Evolutionary conservation across 2,888 invertebrate genomes (phyloP).

Genomic region (Lithophane semibrunnea): DNA sequence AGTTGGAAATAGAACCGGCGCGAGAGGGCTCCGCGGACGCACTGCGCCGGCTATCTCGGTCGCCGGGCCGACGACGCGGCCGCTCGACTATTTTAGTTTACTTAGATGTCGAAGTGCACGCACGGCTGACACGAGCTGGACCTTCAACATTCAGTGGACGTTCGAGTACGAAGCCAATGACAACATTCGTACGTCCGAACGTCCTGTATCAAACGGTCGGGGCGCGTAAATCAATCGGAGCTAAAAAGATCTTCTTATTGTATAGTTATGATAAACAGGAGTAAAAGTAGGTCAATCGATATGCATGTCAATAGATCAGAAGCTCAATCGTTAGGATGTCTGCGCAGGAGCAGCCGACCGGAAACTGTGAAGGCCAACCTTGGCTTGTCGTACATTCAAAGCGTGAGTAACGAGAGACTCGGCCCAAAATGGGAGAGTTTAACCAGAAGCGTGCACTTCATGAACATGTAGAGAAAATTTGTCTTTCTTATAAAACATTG

Average conservation of each 20-base stretch:
- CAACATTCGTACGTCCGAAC: conserved; percentile 65
- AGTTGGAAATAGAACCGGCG: conserved; percentile 89
- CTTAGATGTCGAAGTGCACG: conserved; percentile 90
- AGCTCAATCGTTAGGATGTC: conserved; percentile 53
- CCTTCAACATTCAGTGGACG: conserved; percentile 79
- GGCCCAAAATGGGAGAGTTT: conserved; percentile 17
- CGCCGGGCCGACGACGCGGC: conserved; percentile 85
- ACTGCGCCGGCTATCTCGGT: conserved; percentile 89
- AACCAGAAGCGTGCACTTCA: conserved; percentile 11
- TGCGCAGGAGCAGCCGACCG: conserved; percentile 65
- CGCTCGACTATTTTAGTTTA: conserved; percentile 90
- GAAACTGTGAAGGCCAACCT: conserved; percentile 61
- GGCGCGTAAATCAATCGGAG: conserved; percentile 41
- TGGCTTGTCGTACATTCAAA: conserved; percentile 34
- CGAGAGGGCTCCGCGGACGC: conserved; percentile 87
- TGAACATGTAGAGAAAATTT: background rate
- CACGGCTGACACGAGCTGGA: conserved; percentile 82
- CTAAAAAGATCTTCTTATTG: conserved; percentile 13
- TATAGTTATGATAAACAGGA: conserved; percentile 23
- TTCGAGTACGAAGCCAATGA: conserved; percentile 70
- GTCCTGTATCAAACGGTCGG: conserved; percentile 43
- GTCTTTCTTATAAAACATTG: background rate
- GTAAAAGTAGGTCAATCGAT: conserved; percentile 67
- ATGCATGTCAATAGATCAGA: conserved; percentile 68
- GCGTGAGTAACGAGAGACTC: conserved; percentile 29